Conservation (phyloP, 2,888 invertebrate genomes). For the Macrostomum cliftonense region DNA sequence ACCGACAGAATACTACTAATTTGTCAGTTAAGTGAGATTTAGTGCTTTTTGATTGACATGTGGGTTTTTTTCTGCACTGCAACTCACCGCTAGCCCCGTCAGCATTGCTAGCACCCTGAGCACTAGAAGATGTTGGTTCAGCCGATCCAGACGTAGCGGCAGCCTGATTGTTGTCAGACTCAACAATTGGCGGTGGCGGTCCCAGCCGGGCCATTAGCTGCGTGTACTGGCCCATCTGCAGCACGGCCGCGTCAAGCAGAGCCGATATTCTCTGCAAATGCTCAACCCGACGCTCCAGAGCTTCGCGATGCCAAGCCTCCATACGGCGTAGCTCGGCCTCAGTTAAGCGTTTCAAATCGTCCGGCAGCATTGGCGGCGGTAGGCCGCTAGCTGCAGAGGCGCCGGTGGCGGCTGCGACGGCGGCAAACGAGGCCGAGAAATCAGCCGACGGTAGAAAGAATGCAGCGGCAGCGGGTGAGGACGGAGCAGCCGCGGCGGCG, state of each 20-base stretch:
- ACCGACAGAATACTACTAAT: no score
- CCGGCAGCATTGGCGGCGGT: constrained; percentile 25
- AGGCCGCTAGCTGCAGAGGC: no score
- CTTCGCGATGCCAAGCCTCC: constrained; percentile 69
- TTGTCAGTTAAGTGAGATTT: no score
- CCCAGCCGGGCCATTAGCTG: background rate
- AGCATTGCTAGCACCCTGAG: no score
- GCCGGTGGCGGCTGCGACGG: no score
- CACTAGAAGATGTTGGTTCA: no score
- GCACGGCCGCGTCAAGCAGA: constrained; percentile 73
- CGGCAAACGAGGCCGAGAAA: constrained; percentile 19
- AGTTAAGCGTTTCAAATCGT: constrained; percentile 49
- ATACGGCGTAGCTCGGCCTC: constrained; percentile 64
- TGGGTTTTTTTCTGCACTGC: no score
- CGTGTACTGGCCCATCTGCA: constrained; percentile 76
- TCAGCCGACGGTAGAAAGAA: background rate
- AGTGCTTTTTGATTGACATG: no score
- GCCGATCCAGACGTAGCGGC: no score
- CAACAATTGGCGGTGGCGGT: background rate
- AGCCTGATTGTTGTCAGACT: no score
- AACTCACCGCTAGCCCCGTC: no score
- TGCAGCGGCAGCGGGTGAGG: constrained; percentile 12
- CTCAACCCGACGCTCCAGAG: constrained; percentile 73
- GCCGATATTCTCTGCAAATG: constrained; percentile 64
- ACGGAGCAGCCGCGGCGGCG: constrained; percentile 12